These are phyloP conservation scores for Drosophila nebulosa DNA, from an alignment of 1,140 invertebrate genomes.

Conservation along the genomic window DNA sequence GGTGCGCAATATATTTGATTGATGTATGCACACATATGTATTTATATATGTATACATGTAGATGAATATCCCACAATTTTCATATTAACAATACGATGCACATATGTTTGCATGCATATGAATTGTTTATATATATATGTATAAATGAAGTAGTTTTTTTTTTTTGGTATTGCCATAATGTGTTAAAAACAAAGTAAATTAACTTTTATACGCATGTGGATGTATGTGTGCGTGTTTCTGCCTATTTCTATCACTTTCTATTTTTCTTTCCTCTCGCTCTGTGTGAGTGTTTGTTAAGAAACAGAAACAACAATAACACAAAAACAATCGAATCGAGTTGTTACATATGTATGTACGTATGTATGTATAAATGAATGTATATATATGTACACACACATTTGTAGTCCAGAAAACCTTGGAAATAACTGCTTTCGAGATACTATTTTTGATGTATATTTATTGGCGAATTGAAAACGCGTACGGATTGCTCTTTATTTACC, in stretches of 20 bases:
- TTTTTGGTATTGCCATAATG: neutral
- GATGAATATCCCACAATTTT: neutral
- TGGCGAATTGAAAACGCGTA: conserved; percentile 27
- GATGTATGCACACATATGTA: neutral
- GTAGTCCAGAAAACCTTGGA: conserved; percentile 35
- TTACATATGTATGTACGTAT: conserved; percentile 47
- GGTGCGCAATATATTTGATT: neutral
- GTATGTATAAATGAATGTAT: conserved; percentile 27
- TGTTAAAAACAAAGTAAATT: neutral
- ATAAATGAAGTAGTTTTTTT: neutral
- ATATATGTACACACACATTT: conserved; percentile 29
- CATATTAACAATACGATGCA: neutral
- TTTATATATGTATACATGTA: neutral
- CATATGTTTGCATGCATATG: neutral
- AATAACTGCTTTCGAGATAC: conserved; percentile 8
- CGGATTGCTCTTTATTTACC: conserved; percentile 47
- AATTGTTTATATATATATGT: neutral
- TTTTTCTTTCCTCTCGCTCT: conserved; percentile 16
- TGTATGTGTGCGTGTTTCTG: conserved; percentile 12
- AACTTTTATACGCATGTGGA: neutral
- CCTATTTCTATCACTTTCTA: too few relatives aligned
- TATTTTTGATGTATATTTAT: conserved; percentile 17
- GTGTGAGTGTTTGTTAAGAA: conserved; percentile 14
- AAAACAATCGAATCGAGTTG: conserved; percentile 50
- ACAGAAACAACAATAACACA: conserved; percentile 62